These are phyloP conservation scores for Myrmecobius fasciatus DNA, from an alignment of 2,113 vertebrate species.

Conservation along the genomic window DNA sequence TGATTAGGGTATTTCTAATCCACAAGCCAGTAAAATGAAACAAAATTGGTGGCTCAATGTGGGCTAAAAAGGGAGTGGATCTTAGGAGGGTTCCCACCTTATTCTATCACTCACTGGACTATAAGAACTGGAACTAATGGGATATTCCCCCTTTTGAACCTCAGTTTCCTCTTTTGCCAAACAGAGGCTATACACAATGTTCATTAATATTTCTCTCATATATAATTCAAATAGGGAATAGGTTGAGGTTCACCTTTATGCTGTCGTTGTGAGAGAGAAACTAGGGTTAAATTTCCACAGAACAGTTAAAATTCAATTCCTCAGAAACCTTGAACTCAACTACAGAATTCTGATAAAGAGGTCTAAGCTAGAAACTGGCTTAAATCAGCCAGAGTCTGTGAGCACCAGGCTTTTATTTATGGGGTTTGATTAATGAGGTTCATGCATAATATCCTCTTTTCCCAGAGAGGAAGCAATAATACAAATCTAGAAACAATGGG, in stretches of 20 bases:
- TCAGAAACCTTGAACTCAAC: too few relatives aligned
- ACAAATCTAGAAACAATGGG: too few relatives aligned
- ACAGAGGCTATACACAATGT: neutral
- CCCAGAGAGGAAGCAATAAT: too few relatives aligned
- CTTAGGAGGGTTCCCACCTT: neutral
- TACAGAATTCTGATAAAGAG: too few relatives aligned
- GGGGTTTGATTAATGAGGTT: too few relatives aligned
- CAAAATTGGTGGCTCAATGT: neutral
- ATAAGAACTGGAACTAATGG: neutral
- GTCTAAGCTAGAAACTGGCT: too few relatives aligned
- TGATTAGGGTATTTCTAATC: conserved; percentile 25
- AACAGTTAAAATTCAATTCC: too few relatives aligned
- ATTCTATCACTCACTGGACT: neutral
- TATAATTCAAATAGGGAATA: neutral
- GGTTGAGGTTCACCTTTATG: neutral
- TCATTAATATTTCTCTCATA: conserved; percentile 32
- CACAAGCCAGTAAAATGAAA: neutral
- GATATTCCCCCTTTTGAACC: neutral
- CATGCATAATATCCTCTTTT: too few relatives aligned
- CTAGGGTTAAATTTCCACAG: too few relatives aligned
- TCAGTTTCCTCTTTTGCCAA: neutral
- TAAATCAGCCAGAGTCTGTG: too few relatives aligned
- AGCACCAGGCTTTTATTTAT: too few relatives aligned
- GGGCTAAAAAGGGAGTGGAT: neutral
- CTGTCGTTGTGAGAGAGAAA: too few relatives aligned